Evolutionary conservation across 2,113 vertebrate species (phyloP).

Genomic region (Stercorarius parasiticus): DNA sequence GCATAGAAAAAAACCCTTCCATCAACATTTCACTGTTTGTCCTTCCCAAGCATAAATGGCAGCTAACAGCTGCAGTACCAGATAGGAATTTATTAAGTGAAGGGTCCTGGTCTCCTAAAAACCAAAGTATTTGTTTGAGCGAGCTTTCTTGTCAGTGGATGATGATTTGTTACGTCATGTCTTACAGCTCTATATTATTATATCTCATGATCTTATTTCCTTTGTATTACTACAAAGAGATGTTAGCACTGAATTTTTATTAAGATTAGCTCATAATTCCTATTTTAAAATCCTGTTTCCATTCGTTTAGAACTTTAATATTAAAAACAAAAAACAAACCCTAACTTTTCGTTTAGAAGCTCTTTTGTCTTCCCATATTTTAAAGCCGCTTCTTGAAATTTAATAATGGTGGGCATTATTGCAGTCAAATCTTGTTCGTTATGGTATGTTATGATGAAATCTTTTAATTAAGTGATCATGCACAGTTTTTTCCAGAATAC

Average conservation of each 20-base stretch:
- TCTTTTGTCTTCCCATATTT: neutral
- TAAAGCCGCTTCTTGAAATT: neutral
- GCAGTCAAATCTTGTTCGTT: fast-evolving
- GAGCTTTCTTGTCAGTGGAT: neutral
- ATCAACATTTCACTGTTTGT: neutral
- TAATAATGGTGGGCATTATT: neutral
- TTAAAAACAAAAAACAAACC: neutral
- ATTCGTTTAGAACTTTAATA: neutral
- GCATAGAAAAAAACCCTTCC: neutral
- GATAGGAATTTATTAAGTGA: neutral
- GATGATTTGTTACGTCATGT: neutral
- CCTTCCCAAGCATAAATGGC: neutral
- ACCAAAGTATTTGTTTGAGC: neutral
- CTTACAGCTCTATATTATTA: neutral
- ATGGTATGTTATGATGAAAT: neutral
- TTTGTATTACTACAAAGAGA: neutral
- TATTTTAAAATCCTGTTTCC: neutral
- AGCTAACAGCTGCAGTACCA: neutral
- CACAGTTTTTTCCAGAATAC: neutral
- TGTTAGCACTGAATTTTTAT: neutral
- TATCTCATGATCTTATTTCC: neutral
- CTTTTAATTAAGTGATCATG: neutral
- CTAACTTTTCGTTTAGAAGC: neutral
- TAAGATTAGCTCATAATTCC: neutral
- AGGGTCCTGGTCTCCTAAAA: neutral